Base-by-base conservation (phyloP, 2,797 vertebrate species). In the Gephyroberyx darwinii region DNA sequence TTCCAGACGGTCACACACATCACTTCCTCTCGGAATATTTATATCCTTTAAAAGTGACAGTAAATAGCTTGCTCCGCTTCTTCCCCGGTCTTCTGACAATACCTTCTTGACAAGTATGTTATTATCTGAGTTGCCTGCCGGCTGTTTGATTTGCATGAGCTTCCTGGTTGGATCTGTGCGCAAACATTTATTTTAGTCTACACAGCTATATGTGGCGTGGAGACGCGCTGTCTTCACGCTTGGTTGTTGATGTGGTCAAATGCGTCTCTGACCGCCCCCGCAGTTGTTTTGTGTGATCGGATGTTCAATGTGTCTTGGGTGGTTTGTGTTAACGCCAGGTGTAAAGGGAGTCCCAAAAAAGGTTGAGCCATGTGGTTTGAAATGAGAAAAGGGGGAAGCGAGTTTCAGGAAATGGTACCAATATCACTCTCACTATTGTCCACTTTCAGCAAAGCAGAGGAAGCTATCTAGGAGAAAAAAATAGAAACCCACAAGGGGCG, bases 341-440 rank as follows among this genome's bases (percentile, higher is more conserved):
- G 41, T 4, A 68, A 65, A 55, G 4, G 17, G 17, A 65, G 41
- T 61, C 5, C 26, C 35, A 1, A 56, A 4, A 58, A 26, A 63
- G 33, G 17, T 19, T 48, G 19, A 20, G 14, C 0, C 0, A 5
- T 58, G 64, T 54, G 60, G 60, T 68, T 79, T 16, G 13, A 58
- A 72, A 69, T 58, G 13, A 62, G 39, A 53, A 53, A 26, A 26
- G 26, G 51, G 51, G 26, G 51, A 85, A 77, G 72, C n/a, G n/a
- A 67, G 30, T 41, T 75, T 81, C 39, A 69, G 71, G 75, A 79
- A 78, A 74, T 59, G 5, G 66, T 3, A 22, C 20, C 48, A 56
- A 5, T 51, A 16, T 43, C 5, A 66, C 75, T 74, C 67, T 74
- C 43, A 56, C 45, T 59, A 56, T 31, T 33, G 12, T 51, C 57